A percentile compares a stretch with the other conserved stretches of the same genome.
These are phyloP conservation scores for Pyrocephalus nanus DNA, from an alignment of 2,797 vertebrate species.

Conservation along the genomic window DNA sequence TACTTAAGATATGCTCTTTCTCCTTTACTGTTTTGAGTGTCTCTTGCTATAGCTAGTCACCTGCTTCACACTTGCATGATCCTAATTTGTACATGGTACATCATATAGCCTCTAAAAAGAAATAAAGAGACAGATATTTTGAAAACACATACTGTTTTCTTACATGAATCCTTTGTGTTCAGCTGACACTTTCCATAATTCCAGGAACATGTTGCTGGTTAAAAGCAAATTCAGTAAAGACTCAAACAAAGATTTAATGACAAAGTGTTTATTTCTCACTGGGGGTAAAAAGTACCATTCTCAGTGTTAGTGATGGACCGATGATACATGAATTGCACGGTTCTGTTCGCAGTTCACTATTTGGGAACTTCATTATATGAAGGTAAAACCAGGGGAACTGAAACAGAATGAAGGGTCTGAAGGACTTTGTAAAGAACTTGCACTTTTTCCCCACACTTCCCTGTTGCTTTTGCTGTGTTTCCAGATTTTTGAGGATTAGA, in stretches of 20 bases:
- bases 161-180: background rate
- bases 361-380: background rate
- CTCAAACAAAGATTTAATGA: background rate
- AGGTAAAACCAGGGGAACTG: background rate
- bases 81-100: fast-evolving
- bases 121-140: background rate
- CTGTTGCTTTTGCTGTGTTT: background rate
- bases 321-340: fast-evolving
- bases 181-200: background rate
- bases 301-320: background rate
- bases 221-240: background rate
- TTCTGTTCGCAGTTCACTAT: background rate
- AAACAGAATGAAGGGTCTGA: background rate
- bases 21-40: background rate
- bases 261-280: background rate
- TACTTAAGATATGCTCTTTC: background rate
- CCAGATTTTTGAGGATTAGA: background rate
- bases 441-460: background rate
- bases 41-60: background rate
- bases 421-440: background rate
- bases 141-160: background rate
- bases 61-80: background rate
- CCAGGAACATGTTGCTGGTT: background rate
- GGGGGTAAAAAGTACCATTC: background rate
- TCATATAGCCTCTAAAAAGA: background rate